These are phyloP conservation scores for Pterophyllum scalare DNA, from an alignment of 2,113 vertebrate genomes.

Conservation along the genomic window DNA sequence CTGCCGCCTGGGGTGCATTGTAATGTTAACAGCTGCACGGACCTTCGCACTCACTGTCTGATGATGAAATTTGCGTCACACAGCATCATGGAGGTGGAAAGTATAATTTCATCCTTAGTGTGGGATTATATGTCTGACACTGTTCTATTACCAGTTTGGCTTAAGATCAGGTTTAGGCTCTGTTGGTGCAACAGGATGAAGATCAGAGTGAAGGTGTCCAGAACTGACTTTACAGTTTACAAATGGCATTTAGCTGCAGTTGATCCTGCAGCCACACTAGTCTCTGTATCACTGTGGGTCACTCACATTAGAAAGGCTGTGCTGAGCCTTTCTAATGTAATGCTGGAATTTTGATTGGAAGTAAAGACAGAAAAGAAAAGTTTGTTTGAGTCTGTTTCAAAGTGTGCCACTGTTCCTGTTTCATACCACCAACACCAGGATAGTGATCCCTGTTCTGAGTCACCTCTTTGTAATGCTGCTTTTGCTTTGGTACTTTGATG, in stretches of 20 bases:
- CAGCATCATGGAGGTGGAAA: neutral
- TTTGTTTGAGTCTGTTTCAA: neutral
- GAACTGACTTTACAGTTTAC: neutral
- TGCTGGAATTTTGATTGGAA: too few relatives aligned
- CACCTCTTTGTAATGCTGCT: neutral
- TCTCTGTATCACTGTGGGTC: neutral
- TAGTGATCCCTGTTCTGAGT: neutral
- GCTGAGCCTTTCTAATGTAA: neutral
- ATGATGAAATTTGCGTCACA: neutral
- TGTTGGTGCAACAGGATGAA: neutral
- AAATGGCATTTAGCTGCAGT: neutral
- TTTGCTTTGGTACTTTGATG: constrained; percentile 40
- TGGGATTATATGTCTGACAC: neutral
- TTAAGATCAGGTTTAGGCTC: neutral
- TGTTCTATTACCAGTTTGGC: neutral
- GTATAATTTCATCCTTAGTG: neutral
- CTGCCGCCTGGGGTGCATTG: neutral
- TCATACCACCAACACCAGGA: neutral
- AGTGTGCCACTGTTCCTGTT: neutral
- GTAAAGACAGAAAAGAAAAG: too few relatives aligned
- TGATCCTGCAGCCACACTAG: neutral
- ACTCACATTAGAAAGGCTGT: neutral
- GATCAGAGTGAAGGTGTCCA: neutral
- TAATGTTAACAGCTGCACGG: neutral
- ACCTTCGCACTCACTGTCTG: neutral